Evolutionary conservation across 2,888 invertebrate species (phyloP).

Genomic region (Tridacna crocea): DNA sequence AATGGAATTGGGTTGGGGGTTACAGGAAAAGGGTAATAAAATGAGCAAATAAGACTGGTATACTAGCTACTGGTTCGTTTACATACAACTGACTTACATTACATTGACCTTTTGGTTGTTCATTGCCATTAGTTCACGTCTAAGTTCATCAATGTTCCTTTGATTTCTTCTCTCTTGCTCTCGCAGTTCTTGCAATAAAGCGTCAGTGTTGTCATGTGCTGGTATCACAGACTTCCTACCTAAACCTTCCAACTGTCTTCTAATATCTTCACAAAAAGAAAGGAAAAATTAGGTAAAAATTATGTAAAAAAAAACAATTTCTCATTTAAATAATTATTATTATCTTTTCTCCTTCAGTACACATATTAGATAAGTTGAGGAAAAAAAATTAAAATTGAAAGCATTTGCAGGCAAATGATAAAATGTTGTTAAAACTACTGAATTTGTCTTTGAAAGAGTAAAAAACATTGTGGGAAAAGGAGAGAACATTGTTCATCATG

Average conservation of each 20-base stretch:
- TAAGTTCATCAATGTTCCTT: constrained; percentile 74
- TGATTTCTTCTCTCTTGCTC: constrained; percentile 78
- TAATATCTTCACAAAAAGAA: constrained; percentile 59
- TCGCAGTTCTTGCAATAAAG: constrained; percentile 72
- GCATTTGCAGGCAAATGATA: too few species aligned
- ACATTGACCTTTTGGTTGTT: constrained; percentile 68
- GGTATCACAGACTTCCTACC: constrained; percentile 60
- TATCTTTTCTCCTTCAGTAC: too few species aligned
- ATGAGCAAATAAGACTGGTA: not conserved
- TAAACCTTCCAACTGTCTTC: constrained; percentile 73
- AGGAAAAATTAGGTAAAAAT: not conserved
- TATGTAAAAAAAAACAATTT: not conserved
- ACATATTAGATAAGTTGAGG: too few species aligned
- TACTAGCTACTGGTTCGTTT: not conserved
- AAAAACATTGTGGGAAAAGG: too few species aligned
- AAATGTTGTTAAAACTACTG: too few species aligned
- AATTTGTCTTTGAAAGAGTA: too few species aligned
- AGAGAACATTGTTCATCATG: too few species aligned
- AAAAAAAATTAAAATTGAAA: too few species aligned
- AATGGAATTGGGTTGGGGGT: too few species aligned
- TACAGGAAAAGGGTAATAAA: not conserved
- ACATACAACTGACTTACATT: constrained; percentile 62
- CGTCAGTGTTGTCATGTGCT: constrained; percentile 68
- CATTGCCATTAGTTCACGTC: constrained; percentile 65
- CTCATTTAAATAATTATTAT: not conserved